Base-by-base conservation (phyloP, 2,113 vertebrate genomes). In the Poeciliopsis retropinna region DNA sequence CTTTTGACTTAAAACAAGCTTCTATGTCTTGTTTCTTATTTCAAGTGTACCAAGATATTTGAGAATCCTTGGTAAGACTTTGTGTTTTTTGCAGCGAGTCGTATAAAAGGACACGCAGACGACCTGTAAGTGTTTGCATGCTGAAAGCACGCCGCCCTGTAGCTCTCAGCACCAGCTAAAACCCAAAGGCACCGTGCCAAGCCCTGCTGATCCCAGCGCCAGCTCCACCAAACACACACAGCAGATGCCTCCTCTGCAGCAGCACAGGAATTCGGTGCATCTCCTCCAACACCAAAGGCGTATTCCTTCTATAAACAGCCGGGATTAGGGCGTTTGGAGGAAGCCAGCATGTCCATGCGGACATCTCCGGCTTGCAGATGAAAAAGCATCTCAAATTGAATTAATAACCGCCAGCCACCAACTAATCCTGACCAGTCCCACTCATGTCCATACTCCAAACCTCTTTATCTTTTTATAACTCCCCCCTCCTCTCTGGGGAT, bases 321-420 rank as follows among this genome's bases (percentile, higher is more conserved):
- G 81, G 90, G 91, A 91, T 92, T 89, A 92, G 74, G 87, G 61
- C 76, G 86, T 77, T 84, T 78, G 87, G 81, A 91, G 89, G 88
- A 90, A 87, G 82, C 88, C 73, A 85, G 87, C 86, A 89, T 88
- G 90, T 90, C 89, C 79, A 37, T 70, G 25, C 70, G 88, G 84
- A 37, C 87, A 86, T 84, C 82, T 83, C 85, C 30, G 75, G 88
- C 91, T 83, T 64, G 87, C 86, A 87, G 90, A 92, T 91, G 79
- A 90, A 92, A 92, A 89, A 90, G 90, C 86, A 90, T 89, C 87
- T 89, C 88, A 92, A 93, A 92, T 92, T 91, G 87, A 93, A 92
- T 92, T 91, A 92, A 90, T 91, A 93, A 92, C 88, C 82, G 66
- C 90, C 85, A 82, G 88, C 87, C 86, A 88, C 82, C 89, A 80